Base-by-base conservation (phyloP, 1,140 invertebrate genomes). In the Zaprionus ghesquierei region DNA sequence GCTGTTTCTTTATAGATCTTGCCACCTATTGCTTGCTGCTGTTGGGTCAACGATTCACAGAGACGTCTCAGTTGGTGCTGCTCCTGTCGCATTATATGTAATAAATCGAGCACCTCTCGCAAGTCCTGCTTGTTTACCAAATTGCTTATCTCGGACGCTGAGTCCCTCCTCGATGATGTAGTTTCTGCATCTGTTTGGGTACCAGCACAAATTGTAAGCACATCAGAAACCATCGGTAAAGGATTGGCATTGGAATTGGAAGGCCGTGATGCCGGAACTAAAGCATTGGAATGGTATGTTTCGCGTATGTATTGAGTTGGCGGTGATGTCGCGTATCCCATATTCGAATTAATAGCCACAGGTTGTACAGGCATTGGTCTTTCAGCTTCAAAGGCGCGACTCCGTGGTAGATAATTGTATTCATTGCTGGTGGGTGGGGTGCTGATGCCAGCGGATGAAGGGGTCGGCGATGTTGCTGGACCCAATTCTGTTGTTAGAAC, bases 141-240 rank as follows among this genome's bases (percentile, higher is more conserved):
- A 46, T 79, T 56, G 38, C 61, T 61, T 1, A 69, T 6, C 15
- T 85, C 77, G 6, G 55, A 12, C 8, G 53, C n/a, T 13, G 31
- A n/a, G 3, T 61, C 61, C 10, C 53, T 56, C 1, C 46, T 13
- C 6, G 66, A 35, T 10, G 66, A 35, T 10, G 20, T 33, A 12
- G 15, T 38, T 12, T 69, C 68, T 1, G 59, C 1, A 9, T 91
- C 90, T 9, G 90, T 91, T 70, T 91, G 90, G 18, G 90, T 91
- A 22, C 89, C 75, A 29, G 85, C 90, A 73, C 89, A 91, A 62
- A 91, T 91, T 1, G 90, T 91, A 3, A 91, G 78, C 0, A 91
- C 82, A 68, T 91, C 79, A 0, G 50, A 22, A 8, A 4, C 23
- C 2, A 44, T 46, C 6, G 58, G 13, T 35, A 9, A n/a, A 2